Percentiles rank a stretch among this genome's conserved stretches.
Evolutionary conservation across 2,888 invertebrate species (phyloP).

Genomic region (Adineta ricciae): DNA sequence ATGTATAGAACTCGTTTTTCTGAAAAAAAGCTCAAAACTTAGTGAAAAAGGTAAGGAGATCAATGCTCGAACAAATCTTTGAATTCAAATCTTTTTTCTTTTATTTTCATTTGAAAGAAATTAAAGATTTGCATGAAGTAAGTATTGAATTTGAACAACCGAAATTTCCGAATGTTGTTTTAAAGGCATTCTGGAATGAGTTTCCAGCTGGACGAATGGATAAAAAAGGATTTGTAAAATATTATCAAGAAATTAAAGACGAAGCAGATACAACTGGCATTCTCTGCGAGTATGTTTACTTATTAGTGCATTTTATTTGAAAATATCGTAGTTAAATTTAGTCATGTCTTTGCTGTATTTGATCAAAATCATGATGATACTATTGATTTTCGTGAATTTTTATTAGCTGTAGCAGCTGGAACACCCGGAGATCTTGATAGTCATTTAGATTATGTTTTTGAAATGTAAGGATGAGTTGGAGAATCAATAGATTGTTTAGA

Average conservation of each 20-base stretch:
- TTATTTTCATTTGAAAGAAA: too few relatives aligned
- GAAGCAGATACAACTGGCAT: not conserved
- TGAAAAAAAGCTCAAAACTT: too few relatives aligned
- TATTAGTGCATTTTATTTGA: not conserved
- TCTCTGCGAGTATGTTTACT: not conserved
- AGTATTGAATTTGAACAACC: not conserved
- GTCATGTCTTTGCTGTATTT: not conserved
- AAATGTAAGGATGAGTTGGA: not conserved
- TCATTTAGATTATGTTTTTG: not conserved
- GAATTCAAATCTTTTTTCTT: too few relatives aligned
- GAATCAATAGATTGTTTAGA: not conserved
- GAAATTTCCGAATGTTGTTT: too few relatives aligned
- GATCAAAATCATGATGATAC: conserved; percentile 1
- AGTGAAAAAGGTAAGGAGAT: too few relatives aligned
- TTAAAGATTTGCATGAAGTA: not conserved
- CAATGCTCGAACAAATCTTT: too few relatives aligned
- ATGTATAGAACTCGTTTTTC: too few relatives aligned
- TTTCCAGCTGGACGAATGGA: not conserved
- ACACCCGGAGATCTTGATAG: not conserved
- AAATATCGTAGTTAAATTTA: not conserved
- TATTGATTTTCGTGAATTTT: not conserved
- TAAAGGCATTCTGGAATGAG: not conserved
- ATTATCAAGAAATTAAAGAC: not conserved
- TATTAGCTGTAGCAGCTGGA: not conserved
- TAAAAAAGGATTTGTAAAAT: not conserved